phyloP scores from a whole-genome alignment of 2,797 vertebrate genomes.

The Hydrolagus colliei region DNA sequence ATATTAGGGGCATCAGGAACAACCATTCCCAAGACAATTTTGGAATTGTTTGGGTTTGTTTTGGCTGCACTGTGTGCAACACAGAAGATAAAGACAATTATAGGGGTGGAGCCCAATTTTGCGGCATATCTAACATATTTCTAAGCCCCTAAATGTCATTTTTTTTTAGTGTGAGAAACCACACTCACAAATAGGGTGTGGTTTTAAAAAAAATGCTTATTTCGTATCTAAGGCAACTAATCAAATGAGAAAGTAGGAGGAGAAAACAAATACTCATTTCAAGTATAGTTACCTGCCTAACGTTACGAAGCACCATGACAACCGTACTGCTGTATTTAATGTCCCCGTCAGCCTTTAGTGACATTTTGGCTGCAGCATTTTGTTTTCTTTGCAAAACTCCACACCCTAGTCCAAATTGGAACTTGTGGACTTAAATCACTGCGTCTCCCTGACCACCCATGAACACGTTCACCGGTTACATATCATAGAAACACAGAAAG shows the following conservation, averaged over 20 bases:
- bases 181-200: not conserved
- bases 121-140: not conserved
- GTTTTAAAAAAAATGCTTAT: not conserved
- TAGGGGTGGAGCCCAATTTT: no score
- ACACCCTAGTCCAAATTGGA: not conserved
- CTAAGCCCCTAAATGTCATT: no score
- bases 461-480: no score
- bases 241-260: not conserved
- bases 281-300: not conserved
- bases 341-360: not conserved
- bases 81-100: not conserved
- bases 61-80: not conserved
- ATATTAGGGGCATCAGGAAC: not conserved
- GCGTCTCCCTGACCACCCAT: not conserved
- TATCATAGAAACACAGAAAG: no score
- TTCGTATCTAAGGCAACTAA: not conserved
- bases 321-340: not conserved
- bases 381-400: not conserved
- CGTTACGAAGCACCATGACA: not conserved
- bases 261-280: not conserved
- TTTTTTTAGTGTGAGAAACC: not conserved
- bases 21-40: not conserved
- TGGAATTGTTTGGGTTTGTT: no score
- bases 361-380: not conserved
- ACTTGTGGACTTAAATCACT: not conserved